Percentiles rank a stretch among this genome's conserved stretches.
phyloP scores from a whole-genome alignment of 1,140 invertebrate species.

The Ylistrum balloti region DNA sequence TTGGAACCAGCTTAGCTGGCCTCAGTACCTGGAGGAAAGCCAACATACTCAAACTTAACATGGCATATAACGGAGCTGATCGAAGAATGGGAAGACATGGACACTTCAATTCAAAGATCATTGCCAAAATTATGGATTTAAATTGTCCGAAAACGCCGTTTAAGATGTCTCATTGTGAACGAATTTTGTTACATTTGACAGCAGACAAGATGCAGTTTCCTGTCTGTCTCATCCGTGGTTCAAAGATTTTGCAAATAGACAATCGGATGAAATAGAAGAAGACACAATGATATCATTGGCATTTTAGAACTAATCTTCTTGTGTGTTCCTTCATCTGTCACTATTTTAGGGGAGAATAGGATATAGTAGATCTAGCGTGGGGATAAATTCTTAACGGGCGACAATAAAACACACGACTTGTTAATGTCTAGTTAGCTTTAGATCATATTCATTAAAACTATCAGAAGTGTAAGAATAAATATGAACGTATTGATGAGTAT shows the following conservation, averaged over 20 bases:
- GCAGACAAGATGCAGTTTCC: background rate
- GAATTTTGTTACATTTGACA: background rate
- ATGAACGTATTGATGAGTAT: too few relatives aligned
- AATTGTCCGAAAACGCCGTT: background rate
- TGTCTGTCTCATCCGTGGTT: background rate
- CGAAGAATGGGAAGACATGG: too few relatives aligned
- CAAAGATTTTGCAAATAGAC: too few relatives aligned
- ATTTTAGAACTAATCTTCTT: background rate
- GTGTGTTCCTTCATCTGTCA: background rate
- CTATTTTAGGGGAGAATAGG: background rate
- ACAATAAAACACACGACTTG: too few relatives aligned
- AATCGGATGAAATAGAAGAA: background rate
- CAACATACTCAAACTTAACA: background rate
- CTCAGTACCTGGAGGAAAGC: background rate
- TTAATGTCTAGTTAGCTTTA: too few relatives aligned
- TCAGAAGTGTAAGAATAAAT: too few relatives aligned
- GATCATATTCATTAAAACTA: too few relatives aligned
- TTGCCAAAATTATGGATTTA: background rate
- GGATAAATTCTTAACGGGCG: too few relatives aligned
- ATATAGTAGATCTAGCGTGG: background rate
- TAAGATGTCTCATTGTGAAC: background rate
- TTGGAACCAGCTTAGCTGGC: background rate
- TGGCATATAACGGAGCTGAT: background rate
- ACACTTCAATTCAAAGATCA: too few relatives aligned
- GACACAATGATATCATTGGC: background rate